Conservation (phyloP, 2,113 vertebrate genomes). For the Rattus rattus region DNA sequence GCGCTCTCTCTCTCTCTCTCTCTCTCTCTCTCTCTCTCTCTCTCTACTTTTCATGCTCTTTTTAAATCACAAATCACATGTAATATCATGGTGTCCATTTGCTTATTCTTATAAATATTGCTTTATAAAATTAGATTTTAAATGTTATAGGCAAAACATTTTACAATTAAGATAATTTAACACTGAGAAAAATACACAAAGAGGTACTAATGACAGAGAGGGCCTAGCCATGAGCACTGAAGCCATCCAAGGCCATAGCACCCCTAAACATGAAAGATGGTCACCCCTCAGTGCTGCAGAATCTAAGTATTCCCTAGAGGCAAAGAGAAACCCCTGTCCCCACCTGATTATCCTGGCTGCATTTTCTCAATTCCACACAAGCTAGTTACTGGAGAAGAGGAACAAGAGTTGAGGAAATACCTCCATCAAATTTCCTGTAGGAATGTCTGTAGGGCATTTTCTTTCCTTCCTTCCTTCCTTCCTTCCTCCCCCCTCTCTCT, state of each 20-base stretch:
- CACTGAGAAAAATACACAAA: neutral
- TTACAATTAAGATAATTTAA: neutral
- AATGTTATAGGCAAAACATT: neutral
- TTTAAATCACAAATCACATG: neutral
- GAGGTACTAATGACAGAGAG: neutral
- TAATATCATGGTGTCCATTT: neutral
- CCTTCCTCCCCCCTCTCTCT: too few relatives aligned
- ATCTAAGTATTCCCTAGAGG: neutral
- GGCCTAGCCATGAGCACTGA: fast-evolving
- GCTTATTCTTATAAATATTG: neutral
- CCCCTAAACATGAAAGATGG: neutral
- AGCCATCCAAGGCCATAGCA: neutral
- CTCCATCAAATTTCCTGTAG: neutral
- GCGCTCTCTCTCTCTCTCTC: too few relatives aligned
- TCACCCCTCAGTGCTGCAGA: neutral
- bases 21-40: too few relatives aligned
- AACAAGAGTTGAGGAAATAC: neutral
- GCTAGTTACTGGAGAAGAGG: neutral
- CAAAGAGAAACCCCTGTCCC: neutral
- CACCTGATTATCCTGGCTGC: neutral
- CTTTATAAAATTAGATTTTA: neutral
- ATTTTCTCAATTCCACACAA: neutral
- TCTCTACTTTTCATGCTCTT: neutral
- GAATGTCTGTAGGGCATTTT: neutral
- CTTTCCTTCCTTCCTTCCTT: neutral